Conservation (phyloP, 2,113 vertebrate genomes). For the Phyllostomus hastatus region DNA sequence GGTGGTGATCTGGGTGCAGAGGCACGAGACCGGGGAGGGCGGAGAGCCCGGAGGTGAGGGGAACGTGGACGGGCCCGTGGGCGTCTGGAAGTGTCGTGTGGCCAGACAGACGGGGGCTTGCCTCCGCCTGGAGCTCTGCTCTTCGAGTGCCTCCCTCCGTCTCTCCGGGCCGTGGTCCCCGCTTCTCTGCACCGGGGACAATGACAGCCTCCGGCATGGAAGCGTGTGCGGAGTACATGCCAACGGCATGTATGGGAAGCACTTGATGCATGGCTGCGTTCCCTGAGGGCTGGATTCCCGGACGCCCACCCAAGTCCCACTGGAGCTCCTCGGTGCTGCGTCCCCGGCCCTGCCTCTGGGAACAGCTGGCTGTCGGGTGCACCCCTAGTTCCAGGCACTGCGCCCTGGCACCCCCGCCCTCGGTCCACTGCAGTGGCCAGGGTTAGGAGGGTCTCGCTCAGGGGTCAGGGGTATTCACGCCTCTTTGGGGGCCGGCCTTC, state of each 20-base stretch:
- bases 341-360: neutral
- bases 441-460: neutral
- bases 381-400: neutral
- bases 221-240: neutral
- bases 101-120: neutral
- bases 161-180: neutral
- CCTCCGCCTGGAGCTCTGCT: neutral
- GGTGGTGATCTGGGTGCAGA: neutral
- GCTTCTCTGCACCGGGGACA: neutral
- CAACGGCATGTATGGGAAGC: neutral
- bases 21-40: neutral
- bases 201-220: neutral
- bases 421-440: no score
- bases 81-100: neutral
- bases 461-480: neutral
- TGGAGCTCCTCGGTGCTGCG: accelerated
- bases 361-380: accelerated
- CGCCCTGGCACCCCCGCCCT: neutral
- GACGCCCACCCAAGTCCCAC: accelerated
- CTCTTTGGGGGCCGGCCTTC: neutral
- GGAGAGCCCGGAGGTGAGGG: neutral
- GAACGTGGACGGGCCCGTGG: neutral
- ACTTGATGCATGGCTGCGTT: accelerated
- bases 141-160: neutral
- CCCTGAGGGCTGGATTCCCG: neutral